Percentiles rank a stretch among this genome's conserved stretches.
Conservation (phyloP, 2,797 vertebrate species). For the Pygocentrus nattereri region DNA sequence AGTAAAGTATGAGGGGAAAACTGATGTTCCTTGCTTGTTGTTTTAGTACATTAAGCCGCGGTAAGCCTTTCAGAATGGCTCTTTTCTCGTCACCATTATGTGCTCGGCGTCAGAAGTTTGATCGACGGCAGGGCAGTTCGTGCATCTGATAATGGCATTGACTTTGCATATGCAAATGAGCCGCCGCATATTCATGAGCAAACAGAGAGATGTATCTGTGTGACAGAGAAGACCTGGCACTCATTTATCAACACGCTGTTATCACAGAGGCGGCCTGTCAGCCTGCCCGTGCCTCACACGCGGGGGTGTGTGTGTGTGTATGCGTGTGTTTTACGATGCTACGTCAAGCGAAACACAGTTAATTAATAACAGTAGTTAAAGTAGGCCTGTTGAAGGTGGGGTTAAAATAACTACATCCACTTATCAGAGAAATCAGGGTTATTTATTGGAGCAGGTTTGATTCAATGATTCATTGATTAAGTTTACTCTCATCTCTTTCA, state of each 20-base stretch:
- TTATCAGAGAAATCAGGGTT: conserved; percentile 58
- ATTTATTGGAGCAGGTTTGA: conserved; percentile 32
- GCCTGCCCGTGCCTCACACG: conserved; percentile 7
- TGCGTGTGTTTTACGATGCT: conserved; percentile 39
- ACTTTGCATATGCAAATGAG: conserved; percentile 58
- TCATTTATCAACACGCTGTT: conserved; percentile 59
- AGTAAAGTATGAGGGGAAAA: neutral
- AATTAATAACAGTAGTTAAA: conserved; percentile 78
- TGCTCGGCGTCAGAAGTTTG: conserved; percentile 21
- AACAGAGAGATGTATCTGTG: conserved; percentile 58
- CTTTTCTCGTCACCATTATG: neutral
- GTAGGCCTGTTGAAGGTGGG: conserved; percentile 72
- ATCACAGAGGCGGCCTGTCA: conserved; percentile 51
- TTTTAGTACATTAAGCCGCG: neutral
- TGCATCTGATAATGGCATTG: conserved; percentile 50
- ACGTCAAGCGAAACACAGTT: conserved; percentile 66
- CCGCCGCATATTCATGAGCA: conserved; percentile 61
- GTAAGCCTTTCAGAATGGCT: neutral
- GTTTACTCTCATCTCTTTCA: neutral
- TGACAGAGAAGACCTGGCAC: conserved; percentile 59
- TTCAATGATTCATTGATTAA: neutral
- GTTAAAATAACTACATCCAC: conserved; percentile 70
- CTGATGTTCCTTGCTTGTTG: neutral
- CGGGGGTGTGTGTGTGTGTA: conserved; percentile 18
- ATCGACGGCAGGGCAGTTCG: conserved; percentile 39